Conservation (phyloP, 2,113 vertebrate genomes). For the Willisornis vidua region DNA sequence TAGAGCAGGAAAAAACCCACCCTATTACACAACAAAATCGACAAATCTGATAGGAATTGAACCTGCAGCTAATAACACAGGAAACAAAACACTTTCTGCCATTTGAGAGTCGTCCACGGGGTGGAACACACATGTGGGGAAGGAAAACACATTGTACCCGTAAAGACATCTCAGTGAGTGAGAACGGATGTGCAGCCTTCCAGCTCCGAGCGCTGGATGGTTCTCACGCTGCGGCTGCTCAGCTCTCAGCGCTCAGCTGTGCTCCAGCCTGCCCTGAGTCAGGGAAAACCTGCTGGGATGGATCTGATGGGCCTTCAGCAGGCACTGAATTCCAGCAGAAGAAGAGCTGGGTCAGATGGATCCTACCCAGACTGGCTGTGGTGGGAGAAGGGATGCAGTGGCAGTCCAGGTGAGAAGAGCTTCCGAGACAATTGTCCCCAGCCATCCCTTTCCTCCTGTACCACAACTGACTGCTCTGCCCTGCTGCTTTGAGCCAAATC, state of each 20-base stretch:
- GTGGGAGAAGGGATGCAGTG: not conserved
- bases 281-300: not conserved
- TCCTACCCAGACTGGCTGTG: not conserved
- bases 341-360: not conserved
- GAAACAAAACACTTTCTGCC: constrained; percentile 20
- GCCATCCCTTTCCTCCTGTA: rapidly evolving
- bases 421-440: not conserved
- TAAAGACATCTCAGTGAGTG: constrained; percentile 10
- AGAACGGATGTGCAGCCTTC: not conserved
- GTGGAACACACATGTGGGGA: constrained; percentile 2
- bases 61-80: constrained; percentile 33
- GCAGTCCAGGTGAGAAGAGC: not conserved
- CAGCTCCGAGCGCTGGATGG: rapidly evolving
- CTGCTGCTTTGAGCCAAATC: not conserved
- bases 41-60: constrained; percentile 51
- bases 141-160: constrained; percentile 16
- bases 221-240: not conserved
- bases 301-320: not conserved
- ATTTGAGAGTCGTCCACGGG: not conserved
- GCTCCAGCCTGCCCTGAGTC: not conserved
- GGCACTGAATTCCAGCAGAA: not conserved
- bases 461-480: not conserved
- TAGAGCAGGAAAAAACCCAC: not conserved
- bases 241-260: not conserved
- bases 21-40: not conserved